These are phyloP conservation scores for Rhinolophus ferrumequinum DNA, from an alignment of 2,113 vertebrate genomes.

Conservation along the genomic window DNA sequence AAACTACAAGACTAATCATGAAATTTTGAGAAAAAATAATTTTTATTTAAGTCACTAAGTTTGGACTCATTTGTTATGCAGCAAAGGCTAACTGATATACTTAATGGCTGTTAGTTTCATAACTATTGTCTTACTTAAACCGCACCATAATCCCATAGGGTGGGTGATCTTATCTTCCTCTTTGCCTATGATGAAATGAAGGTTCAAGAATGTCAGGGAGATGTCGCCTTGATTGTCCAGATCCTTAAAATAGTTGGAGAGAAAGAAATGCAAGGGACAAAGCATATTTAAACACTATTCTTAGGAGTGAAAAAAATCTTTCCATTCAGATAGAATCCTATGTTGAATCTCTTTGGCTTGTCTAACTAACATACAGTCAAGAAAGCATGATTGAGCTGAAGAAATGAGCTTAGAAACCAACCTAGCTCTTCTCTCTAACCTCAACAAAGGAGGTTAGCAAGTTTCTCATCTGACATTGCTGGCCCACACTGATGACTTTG, in stretches of 20 bases:
- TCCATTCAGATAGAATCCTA: not conserved
- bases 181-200: not conserved
- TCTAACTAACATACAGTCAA: not conserved
- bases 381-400: not conserved
- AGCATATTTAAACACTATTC: not conserved
- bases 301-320: not conserved
- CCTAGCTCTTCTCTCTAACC: not conserved
- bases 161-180: not conserved
- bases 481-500: not conserved
- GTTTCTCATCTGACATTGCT: not conserved
- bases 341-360: not conserved
- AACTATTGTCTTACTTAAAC: not conserved
- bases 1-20: not conserved
- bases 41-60: not conserved
- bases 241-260: not conserved
- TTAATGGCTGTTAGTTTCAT: not conserved
- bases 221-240: not conserved
- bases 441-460: not conserved
- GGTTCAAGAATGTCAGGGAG: not conserved
- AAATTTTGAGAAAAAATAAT: not conserved
- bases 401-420: not conserved
- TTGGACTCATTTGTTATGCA: not conserved
- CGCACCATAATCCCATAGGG: not conserved
- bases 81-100: not conserved
- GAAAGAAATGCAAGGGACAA: not conserved